Evolutionary conservation across 92 coral and sea anemone species (phyloP), one percentile per base, ranked within the genome.

Genomic region (Palythoa heliodiscus): DNA sequence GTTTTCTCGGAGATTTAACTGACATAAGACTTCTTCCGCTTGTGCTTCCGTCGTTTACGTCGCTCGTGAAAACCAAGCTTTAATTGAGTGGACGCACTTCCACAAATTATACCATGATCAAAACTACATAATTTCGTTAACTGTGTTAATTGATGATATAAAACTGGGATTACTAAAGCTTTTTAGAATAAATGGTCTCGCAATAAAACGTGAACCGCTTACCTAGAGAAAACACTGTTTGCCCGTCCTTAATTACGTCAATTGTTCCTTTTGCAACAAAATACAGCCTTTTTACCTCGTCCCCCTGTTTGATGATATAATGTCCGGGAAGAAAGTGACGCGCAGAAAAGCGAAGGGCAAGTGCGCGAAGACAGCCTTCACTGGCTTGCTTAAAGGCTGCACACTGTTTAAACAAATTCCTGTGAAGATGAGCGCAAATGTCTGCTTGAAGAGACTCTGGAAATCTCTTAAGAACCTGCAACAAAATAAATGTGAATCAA

Each of bases 361-460:
- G 87, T 2, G 98, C 98, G 2, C 99, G 95, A 77, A 93, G 84
- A 70, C 98, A 96, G 16, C 98, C 98, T 29, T 92, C 95, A 48
- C 93, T 90, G 50, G 98, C 99, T 57, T 77, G 87, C 86, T 92
- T 93, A 66, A 96, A 96, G 29, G 93, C 95, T 66, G 93, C 75
- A 25, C 98, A 91, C 37, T 92, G 91, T 40, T 88, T 79, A 68
- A 96, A 96, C 43, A 96, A 70, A 64, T 89, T 88, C 70, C 91
- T 88, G 86, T 95, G 95, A n/a, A 96, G 87, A 78, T 96, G 95
- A 78, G 91, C 94, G 70, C 99, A 93, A 37, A 96, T 93, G 69
- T 96, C 99, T 19, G 93, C 98, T 77, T 92, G 95, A 52, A 96
- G 92, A 4, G 95, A 92, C 72, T 96, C 99, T 0, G 99, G 99